These are phyloP conservation scores for Drosophila infuscata DNA, from an alignment of 2,888 invertebrate genomes.

Conservation along the genomic window DNA sequence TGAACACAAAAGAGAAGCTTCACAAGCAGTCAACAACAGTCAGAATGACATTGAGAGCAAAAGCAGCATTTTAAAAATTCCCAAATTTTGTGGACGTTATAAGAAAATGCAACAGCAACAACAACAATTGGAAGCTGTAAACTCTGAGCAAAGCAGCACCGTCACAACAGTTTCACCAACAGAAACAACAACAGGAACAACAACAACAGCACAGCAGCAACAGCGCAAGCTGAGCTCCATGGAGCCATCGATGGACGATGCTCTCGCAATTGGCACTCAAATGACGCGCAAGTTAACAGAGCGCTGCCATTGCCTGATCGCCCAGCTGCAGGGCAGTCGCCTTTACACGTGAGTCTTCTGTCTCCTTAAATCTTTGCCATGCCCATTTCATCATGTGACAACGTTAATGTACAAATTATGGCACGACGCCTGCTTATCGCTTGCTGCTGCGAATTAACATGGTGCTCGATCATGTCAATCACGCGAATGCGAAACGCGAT, in stretches of 20 bases:
- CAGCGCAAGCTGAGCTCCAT: conserved; percentile 71
- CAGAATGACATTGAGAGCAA: conserved; percentile 28
- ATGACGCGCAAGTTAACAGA: conserved; percentile 76
- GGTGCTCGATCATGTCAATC: conserved; percentile 63
- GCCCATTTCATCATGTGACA: conserved; percentile 35
- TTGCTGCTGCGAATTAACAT: conserved; percentile 42
- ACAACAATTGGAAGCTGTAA: conserved; percentile 31
- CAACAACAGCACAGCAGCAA: conserved; percentile 53
- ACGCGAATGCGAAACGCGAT: conserved; percentile 51
- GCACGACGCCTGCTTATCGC: conserved; percentile 27
- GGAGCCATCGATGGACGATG: conserved; percentile 78
- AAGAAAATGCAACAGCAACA: conserved; percentile 56
- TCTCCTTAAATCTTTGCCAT: conserved; percentile 9
- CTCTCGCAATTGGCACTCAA: conserved; percentile 82
- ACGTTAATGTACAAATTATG: not conserved
- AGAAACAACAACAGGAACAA: conserved; percentile 18
- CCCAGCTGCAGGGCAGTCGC: conserved; percentile 76
- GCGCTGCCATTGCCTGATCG: conserved; percentile 63
- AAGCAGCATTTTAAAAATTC: conserved; percentile 49
- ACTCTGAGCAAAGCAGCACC: conserved; percentile 16
- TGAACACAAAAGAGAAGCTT: conserved; percentile 5
- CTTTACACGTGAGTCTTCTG: conserved; percentile 83
- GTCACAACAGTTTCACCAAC: conserved; percentile 15
- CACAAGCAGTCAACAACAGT: conserved; percentile 18
- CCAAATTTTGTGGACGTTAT: conserved; percentile 67